Conservation (phyloP, 2,113 vertebrate genomes). For the Ailuropoda melanoleuca region DNA sequence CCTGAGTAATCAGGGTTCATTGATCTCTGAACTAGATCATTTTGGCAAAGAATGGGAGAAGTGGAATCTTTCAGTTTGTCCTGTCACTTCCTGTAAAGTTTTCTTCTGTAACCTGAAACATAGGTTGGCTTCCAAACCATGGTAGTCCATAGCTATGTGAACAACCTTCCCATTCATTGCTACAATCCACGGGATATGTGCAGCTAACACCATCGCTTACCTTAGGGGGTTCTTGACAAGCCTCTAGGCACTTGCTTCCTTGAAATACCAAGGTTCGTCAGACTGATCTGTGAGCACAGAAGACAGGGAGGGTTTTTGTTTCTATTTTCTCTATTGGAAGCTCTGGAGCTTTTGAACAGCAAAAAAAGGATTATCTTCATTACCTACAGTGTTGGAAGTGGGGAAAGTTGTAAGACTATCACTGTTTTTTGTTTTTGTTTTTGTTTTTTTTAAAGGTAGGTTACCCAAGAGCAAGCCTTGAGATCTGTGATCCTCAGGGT, state of each 20-base stretch:
- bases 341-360: background rate
- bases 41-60: background rate
- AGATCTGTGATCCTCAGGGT: background rate
- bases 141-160: background rate
- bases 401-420: background rate
- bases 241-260: background rate
- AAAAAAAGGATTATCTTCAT: background rate
- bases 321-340: background rate
- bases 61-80: background rate
- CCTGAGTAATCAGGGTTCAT: background rate
- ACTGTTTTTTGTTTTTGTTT: background rate
- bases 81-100: background rate
- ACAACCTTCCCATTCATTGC: background rate
- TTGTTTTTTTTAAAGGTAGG: too few species aligned
- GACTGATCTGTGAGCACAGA: background rate
- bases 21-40: background rate
- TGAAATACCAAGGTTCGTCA: too few species aligned
- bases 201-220: background rate
- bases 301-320: background rate
- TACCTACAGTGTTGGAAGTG: background rate
- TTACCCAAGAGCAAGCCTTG: background rate
- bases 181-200: too few species aligned
- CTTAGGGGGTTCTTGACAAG: background rate
- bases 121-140: background rate
- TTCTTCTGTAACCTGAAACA: background rate